These are phyloP conservation scores for Suillia variegata DNA, from an alignment of 2,888 invertebrate species.

Conservation along the genomic window DNA sequence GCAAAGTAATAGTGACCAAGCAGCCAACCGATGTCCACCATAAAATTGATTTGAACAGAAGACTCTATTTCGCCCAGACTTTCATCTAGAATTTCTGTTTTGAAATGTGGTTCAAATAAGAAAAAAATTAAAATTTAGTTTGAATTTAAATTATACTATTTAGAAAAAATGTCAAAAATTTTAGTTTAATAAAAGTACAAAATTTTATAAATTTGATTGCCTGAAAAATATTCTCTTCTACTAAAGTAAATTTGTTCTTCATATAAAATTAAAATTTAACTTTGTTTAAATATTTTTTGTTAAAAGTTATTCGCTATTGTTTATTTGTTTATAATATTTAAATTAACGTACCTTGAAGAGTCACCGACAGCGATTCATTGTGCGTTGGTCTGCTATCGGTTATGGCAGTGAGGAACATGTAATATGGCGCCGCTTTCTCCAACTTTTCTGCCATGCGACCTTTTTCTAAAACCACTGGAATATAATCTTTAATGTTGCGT, in stretches of 20 bases:
- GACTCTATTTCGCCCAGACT: constrained; percentile 77
- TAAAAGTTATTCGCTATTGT: too few species aligned
- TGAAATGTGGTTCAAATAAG: too few species aligned
- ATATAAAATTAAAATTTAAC: too few species aligned
- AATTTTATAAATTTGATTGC: too few species aligned
- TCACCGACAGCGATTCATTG: constrained; percentile 69
- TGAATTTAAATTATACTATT: too few species aligned
- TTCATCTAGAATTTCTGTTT: constrained; percentile 74
- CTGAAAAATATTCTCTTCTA: too few species aligned
- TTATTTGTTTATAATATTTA: too few species aligned
- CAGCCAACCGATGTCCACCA: constrained; percentile 90
- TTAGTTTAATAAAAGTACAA: too few species aligned
- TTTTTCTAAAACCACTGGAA: constrained; percentile 66
- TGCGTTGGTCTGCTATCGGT: constrained; percentile 70
- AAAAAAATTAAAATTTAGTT: constrained; percentile 9
- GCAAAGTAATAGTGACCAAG: constrained; percentile 82
- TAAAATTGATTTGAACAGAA: constrained; percentile 88
- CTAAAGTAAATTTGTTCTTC: too few species aligned
- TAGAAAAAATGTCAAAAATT: too few species aligned
- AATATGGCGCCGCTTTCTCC: constrained; percentile 71
- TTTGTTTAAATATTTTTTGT: too few species aligned
- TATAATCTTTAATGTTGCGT: constrained; percentile 58
- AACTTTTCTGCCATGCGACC: constrained; percentile 72
- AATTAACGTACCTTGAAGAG: constrained; percentile 73
- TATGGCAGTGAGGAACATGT: constrained; percentile 77